Evolutionary conservation across 1,140 invertebrate genomes (phyloP).

Genomic region (Drosophila parvula): DNA sequence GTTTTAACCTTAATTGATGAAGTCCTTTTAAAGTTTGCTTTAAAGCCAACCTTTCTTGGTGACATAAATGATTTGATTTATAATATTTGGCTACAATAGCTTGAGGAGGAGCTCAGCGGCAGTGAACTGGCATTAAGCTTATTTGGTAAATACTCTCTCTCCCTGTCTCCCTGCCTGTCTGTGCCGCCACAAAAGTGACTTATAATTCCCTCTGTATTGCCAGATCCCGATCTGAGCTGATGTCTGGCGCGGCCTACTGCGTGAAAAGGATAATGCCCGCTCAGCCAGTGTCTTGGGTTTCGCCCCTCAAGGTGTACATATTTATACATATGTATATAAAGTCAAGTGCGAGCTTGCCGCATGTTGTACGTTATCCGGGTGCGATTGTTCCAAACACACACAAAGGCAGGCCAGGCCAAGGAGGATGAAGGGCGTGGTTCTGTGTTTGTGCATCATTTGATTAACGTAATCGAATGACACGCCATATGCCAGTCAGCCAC

Average conservation of each 20-base stretch:
- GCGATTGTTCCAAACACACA: constrained; percentile 45
- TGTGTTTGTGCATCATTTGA: constrained; percentile 81
- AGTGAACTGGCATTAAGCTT: constrained; percentile 12
- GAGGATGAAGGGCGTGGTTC: constrained; percentile 7
- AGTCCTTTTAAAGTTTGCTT: neutral
- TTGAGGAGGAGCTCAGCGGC: constrained; percentile 14
- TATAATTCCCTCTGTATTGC: constrained; percentile 7
- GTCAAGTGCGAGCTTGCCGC: constrained; percentile 30
- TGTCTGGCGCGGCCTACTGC: constrained; percentile 15
- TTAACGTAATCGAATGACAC: constrained; percentile 79
- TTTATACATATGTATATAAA: no score
- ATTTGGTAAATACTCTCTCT: constrained; percentile 8
- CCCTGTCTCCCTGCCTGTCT: neutral
- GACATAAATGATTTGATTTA: constrained; percentile 12
- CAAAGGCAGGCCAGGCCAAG: neutral
- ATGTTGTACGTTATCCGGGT: constrained; percentile 27
- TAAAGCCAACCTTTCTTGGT: neutral
- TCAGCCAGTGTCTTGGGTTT: constrained; percentile 11
- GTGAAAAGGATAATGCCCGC: constrained; percentile 15
- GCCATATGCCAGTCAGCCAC: constrained; percentile 58
- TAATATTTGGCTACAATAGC: constrained; percentile 12
- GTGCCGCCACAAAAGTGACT: constrained; percentile 2
- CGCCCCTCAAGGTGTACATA: neutral
- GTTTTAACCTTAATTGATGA: neutral
- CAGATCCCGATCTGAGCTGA: neutral